Evolutionary conservation across 2,797 vertebrate genomes (phyloP).

Genomic region (Chlorospingus semifuscus): DNA sequence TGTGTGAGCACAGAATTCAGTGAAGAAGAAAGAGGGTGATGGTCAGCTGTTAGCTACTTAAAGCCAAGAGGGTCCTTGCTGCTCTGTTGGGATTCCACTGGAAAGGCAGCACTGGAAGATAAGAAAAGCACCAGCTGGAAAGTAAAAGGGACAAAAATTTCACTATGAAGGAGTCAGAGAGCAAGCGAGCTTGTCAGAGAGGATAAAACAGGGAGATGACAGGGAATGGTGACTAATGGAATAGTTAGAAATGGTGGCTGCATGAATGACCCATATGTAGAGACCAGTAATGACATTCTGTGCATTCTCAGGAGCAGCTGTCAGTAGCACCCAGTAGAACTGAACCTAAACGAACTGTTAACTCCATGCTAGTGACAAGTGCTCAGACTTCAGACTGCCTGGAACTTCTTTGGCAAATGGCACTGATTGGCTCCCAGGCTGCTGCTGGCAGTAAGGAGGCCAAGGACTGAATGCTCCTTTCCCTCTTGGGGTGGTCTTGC

Average conservation of each 20-base stretch:
- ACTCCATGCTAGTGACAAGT: background rate
- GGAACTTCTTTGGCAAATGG: background rate
- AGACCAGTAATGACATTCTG: background rate
- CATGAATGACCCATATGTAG: background rate
- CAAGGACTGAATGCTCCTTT: background rate
- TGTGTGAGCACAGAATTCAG: background rate
- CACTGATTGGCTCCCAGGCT: background rate
- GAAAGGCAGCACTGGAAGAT: background rate
- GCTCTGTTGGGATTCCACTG: background rate
- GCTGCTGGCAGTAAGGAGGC: background rate
- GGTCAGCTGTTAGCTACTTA: background rate
- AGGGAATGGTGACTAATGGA: background rate
- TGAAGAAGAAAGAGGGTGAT: background rate
- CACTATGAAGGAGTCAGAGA: background rate
- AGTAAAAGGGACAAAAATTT: background rate
- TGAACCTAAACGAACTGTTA: background rate
- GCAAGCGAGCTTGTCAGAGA: background rate
- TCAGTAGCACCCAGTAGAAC: background rate
- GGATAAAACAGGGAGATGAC: background rate
- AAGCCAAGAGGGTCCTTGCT: background rate
- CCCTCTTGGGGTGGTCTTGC: constrained; percentile 35
- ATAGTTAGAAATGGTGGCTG: background rate
- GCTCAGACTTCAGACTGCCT: background rate
- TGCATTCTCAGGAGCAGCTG: background rate
- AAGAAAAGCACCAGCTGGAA: background rate